A percentile compares a stretch with the other conserved stretches of the same genome.
These are phyloP conservation scores for Diorhabda elongata DNA, from an alignment of 1,140 invertebrate species.

Conservation along the genomic window DNA sequence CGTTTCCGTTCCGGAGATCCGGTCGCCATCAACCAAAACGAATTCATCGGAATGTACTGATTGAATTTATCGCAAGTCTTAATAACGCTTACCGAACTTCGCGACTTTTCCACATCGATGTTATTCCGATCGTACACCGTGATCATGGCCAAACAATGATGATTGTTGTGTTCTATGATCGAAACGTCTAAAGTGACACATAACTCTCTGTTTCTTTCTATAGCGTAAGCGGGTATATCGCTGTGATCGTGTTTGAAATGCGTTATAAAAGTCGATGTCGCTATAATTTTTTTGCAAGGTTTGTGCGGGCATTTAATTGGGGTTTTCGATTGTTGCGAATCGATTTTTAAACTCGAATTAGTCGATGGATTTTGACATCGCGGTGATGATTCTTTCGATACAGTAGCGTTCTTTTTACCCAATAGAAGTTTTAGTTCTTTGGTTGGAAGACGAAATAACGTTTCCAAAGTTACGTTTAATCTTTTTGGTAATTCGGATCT, in stretches of 20 bases:
- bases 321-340: slow-evolving; percentile 28
- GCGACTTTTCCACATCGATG: slow-evolving; percentile 26
- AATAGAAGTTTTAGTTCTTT: slow-evolving; percentile 30
- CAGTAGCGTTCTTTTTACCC: slow-evolving; percentile 20
- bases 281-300: slow-evolving; percentile 38
- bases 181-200: slow-evolving; percentile 29
- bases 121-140: slow-evolving; percentile 36
- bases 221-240: slow-evolving; percentile 29
- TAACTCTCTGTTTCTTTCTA: slow-evolving; percentile 35
- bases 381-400: slow-evolving; percentile 10
- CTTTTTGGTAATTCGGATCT: not conserved
- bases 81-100: slow-evolving; percentile 27
- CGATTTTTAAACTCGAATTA: slow-evolving; percentile 4
- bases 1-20: slow-evolving; percentile 30
- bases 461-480: slow-evolving; percentile 30
- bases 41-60: slow-evolving; percentile 34
- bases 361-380: not conserved
- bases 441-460: slow-evolving; percentile 30
- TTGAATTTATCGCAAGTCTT: slow-evolving; percentile 34
- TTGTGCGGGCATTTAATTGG: slow-evolving; percentile 41
- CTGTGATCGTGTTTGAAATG: slow-evolving; percentile 43
- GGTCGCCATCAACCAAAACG: slow-evolving; percentile 42
- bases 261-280: slow-evolving; percentile 38
- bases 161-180: slow-evolving; percentile 26
- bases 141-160: slow-evolving; percentile 36